Evolutionary conservation across 2,113 vertebrate genomes (phyloP).

Genomic region (Struthio camelus): DNA sequence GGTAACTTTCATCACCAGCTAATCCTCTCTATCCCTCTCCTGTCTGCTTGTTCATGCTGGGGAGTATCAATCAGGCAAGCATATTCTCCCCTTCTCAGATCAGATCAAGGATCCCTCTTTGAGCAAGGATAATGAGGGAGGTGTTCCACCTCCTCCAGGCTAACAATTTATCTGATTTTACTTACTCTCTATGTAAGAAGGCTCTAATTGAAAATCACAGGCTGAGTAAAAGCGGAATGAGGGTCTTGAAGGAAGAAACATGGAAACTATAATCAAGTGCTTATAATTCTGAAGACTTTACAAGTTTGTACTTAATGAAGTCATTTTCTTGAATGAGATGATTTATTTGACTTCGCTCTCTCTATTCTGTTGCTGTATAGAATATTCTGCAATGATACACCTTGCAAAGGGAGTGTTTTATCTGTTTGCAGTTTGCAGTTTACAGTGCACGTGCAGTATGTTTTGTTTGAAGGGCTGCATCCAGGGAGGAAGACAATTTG

Average conservation of each 20-base stretch:
- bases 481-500: background rate
- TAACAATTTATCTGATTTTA: background rate
- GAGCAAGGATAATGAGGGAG: accelerated
- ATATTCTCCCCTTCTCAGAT: background rate
- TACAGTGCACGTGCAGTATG: background rate
- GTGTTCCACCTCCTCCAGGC: background rate
- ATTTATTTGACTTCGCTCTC: background rate
- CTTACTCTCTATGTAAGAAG: background rate
- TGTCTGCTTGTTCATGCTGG: background rate
- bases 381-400: background rate
- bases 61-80: background rate
- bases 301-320: background rate
- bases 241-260: background rate
- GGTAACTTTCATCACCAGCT: background rate
- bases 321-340: background rate
- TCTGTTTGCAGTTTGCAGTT: background rate
- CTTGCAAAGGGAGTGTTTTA: background rate
- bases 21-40: background rate
- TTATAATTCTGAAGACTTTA: background rate
- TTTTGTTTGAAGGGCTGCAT: background rate
- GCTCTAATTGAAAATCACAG: background rate
- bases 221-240: background rate
- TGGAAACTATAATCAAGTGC: background rate
- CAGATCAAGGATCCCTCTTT: background rate
- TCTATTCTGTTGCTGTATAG: background rate